These are phyloP conservation scores for Ceramica pisi DNA, from an alignment of 2,888 invertebrate species.

Conservation along the genomic window DNA sequence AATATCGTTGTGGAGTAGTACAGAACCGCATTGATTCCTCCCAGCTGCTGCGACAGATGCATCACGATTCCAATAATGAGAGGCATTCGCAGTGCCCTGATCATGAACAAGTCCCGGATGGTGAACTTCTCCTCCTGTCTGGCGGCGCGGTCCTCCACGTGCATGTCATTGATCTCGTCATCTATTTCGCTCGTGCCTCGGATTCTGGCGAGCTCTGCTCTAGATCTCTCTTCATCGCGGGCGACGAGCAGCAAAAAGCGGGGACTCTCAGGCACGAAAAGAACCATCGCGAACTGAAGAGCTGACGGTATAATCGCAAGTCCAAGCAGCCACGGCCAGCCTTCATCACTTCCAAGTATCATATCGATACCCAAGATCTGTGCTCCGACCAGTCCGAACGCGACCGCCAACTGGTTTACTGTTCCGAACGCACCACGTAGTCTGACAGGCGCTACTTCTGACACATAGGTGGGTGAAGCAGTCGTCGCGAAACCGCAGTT, in stretches of 20 bases:
- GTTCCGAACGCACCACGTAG: slow-evolving; percentile 88
- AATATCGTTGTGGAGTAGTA: slow-evolving; percentile 94
- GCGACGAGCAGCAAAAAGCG: slow-evolving; percentile 83
- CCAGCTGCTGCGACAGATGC: slow-evolving; percentile 89
- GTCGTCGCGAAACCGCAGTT: slow-evolving; percentile 92
- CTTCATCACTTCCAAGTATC: slow-evolving; percentile 85
- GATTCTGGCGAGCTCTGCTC: slow-evolving; percentile 79
- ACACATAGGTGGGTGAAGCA: slow-evolving; percentile 89
- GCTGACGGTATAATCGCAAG: slow-evolving; percentile 84
- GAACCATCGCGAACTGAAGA: slow-evolving; percentile 83
- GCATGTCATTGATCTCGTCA: slow-evolving; percentile 88
- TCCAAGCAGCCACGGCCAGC: slow-evolving; percentile 88
- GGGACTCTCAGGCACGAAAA: slow-evolving; percentile 87
- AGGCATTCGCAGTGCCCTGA: slow-evolving; percentile 81
- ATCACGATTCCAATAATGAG: slow-evolving; percentile 88
- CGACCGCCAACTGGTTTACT: slow-evolving; percentile 88
- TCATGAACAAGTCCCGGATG: slow-evolving; percentile 81
- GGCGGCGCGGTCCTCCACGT: slow-evolving; percentile 85
- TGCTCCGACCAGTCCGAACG: slow-evolving; percentile 83
- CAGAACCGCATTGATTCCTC: slow-evolving; percentile 91
- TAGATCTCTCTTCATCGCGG: slow-evolving; percentile 84
- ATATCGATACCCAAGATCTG: slow-evolving; percentile 87
- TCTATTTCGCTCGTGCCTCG: slow-evolving; percentile 84
- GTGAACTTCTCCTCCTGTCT: slow-evolving; percentile 85
- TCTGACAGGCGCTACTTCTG: slow-evolving; percentile 85